Evolutionary conservation across 1,140 invertebrate species (phyloP).

Genomic region (Brachionus koreanus): DNA sequence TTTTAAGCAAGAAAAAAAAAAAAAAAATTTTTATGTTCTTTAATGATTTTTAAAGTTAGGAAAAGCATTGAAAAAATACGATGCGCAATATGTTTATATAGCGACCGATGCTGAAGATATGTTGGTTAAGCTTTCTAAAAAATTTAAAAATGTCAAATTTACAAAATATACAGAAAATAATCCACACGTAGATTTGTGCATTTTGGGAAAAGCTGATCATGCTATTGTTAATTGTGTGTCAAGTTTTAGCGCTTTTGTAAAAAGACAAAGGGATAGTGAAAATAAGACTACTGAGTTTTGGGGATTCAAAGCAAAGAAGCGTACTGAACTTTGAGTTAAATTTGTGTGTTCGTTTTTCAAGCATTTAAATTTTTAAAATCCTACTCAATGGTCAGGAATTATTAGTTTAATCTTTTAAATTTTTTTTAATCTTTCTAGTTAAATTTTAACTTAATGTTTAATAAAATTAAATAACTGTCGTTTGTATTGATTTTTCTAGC

Average conservation of each 20-base stretch:
- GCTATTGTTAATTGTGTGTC: constrained; percentile 97
- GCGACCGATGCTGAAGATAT: constrained; percentile 85
- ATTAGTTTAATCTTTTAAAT: neutral
- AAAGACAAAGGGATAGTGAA: constrained; percentile 76
- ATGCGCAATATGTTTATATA: constrained; percentile 75
- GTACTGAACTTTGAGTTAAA: neutral
- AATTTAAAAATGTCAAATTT: constrained; percentile 50
- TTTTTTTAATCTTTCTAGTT: too few species aligned
- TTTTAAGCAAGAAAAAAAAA: constrained; percentile 65
- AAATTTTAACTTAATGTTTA: too few species aligned
- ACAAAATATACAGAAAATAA: constrained; percentile 62
- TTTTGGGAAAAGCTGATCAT: constrained; percentile 80
- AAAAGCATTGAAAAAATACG: constrained; percentile 69
- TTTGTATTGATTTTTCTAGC: too few species aligned
- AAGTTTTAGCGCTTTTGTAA: constrained; percentile 87
- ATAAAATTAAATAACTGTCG: too few species aligned
- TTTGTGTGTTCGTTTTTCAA: neutral
- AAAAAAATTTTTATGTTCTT: too few species aligned
- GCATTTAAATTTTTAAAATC: too few species aligned
- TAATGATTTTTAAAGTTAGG: constrained; percentile 64
- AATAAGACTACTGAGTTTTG: constrained; percentile 81
- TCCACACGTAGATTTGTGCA: constrained; percentile 82
- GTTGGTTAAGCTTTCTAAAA: constrained; percentile 61
- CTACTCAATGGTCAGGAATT: too few species aligned
- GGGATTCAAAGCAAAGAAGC: constrained; percentile 56